Evolutionary conservation across 2,113 vertebrate genomes (phyloP), one percentile per base, ranked within the genome.

Genomic region (Petroica traversi): DNA sequence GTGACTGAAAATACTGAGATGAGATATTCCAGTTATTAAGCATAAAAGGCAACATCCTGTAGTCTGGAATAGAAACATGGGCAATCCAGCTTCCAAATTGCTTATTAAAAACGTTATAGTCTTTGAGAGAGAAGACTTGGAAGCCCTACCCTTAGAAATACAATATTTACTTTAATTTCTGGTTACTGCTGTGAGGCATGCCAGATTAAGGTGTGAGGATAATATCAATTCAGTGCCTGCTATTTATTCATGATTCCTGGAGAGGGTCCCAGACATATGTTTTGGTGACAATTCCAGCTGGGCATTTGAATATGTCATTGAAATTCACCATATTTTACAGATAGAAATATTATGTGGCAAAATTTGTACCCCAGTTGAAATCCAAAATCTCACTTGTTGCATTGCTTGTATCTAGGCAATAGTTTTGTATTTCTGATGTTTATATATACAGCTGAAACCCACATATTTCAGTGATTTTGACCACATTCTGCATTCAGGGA

Each of bases 1-100:
- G 13, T 13, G 24, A 33, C 82, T 86, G 54, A 26, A 43, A 79
- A 68, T 3, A 52, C 7, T 33, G 14, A 64, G 33, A 57, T 1
- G 11, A 79, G 41, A 31, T 5, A 31, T 13, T 79, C 64, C 46
- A 31, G 38, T 61, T 64, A 25, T 36, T 43, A 9, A 11, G 19
- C 43, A 63, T 57, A 68, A 80, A 91, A 63, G 2, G 20, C 55
- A 72, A 54, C 25, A 77, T 45, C 29, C 25, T 31, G 1, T 19
- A 33, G 66, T 7, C 26, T 82, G 66, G 57, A 72, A 61, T 8
- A 67, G 18, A 76, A 75, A 19, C 0, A 0, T 28, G 13, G 38
- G 26, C 19, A 64, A 45, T 12, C n/a, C 9, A 51, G 54, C 68
- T 69, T 91, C 49, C 55, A 83, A 86, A 66, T 0, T 41, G 12